phyloP scores from a whole-genome alignment of 2,888 invertebrate genomes.

The Cephalotes varians region DNA sequence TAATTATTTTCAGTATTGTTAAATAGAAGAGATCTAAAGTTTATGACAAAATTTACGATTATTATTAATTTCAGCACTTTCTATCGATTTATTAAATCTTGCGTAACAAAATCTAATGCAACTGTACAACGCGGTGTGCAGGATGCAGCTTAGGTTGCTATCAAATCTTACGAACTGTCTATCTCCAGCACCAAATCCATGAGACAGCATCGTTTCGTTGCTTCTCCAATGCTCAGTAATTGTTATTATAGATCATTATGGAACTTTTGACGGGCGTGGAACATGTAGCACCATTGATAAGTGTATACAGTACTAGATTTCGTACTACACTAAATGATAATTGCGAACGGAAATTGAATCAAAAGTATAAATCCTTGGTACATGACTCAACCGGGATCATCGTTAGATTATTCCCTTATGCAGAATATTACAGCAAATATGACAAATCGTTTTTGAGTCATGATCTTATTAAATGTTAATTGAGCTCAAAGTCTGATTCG shows the following conservation, averaged over 20 bases:
- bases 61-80: not conserved
- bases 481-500: not conserved
- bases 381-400: slow-evolving; percentile 3
- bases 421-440: slow-evolving; percentile 4
- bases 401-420: slow-evolving; percentile 9
- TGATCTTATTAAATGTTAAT: not conserved
- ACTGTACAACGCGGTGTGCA: not conserved
- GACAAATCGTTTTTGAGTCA: not conserved
- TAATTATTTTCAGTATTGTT: not conserved
- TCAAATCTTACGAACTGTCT: slow-evolving; percentile 5
- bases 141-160: slow-evolving; percentile 4
- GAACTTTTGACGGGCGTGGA: slow-evolving; percentile 13
- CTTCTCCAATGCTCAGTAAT: slow-evolving; percentile 13
- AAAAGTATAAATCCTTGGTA: slow-evolving; percentile 36
- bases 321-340: slow-evolving; percentile 8
- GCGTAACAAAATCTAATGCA: not conserved
- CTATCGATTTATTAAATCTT: not conserved
- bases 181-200: not conserved
- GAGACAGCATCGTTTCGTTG: not conserved
- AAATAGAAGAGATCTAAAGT: not conserved
- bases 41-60: not conserved
- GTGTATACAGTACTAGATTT: slow-evolving; percentile 11
- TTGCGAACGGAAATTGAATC: slow-evolving; percentile 25
- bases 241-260: slow-evolving; percentile 39
- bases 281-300: not conserved